Percentiles rank a stretch among this genome's conserved stretches.
Conservation (phyloP, 2,797 vertebrate species). For the Poecilia velifera region DNA sequence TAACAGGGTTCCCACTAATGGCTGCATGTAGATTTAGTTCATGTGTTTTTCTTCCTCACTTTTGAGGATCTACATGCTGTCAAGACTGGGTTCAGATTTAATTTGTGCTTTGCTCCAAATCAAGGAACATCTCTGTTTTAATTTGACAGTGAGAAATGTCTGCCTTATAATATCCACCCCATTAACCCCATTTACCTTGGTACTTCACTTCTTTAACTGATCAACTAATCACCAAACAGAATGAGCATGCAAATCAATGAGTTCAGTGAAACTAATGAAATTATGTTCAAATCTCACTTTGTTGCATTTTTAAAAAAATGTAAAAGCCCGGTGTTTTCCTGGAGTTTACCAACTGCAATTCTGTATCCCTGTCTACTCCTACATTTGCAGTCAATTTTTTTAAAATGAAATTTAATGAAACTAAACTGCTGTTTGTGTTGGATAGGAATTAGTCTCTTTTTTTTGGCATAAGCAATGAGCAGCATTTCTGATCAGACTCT, state of each 20-base stretch:
- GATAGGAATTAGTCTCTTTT: neutral
- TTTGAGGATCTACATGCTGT: constrained; percentile 34
- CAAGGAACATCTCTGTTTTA: constrained; percentile 31
- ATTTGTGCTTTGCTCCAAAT: constrained; percentile 28
- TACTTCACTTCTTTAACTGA: constrained; percentile 18
- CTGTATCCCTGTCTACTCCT: neutral
- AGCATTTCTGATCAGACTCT: neutral
- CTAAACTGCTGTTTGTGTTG: neutral
- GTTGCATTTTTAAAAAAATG: neutral
- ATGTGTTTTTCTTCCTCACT: constrained; percentile 33
- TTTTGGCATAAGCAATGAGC: neutral
- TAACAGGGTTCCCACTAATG: constrained; percentile 40
- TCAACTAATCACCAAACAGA: neutral
- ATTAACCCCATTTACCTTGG: constrained; percentile 28
- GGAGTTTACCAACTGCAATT: neutral
- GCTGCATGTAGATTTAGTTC: constrained; percentile 11
- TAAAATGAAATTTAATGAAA: neutral
- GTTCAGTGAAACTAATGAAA: neutral
- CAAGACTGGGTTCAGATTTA: constrained; percentile 34
- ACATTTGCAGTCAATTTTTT: neutral
- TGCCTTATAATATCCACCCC: constrained; percentile 15
- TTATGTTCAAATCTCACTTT: neutral
- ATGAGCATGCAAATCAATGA: neutral
- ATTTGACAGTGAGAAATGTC: constrained; percentile 30
- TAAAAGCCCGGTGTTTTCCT: neutral